Percentiles rank a stretch among this genome's conserved stretches.
phyloP scores from a whole-genome alignment of 2,113 vertebrate genomes.

The Nycticryphes semicollaris region DNA sequence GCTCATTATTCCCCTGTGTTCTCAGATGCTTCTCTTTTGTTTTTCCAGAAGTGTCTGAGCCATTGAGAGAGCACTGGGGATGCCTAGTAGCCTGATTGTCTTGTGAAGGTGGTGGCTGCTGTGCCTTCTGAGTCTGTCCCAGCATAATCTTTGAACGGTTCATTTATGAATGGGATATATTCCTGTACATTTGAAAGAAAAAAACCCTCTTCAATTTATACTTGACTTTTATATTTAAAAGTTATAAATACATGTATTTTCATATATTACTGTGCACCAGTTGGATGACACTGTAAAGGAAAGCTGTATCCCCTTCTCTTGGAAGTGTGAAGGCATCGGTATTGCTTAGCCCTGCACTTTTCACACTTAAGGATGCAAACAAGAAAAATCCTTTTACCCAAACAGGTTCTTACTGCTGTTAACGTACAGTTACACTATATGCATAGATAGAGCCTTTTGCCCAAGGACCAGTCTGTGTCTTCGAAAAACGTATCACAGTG shows the following conservation, averaged over 20 bases:
- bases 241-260: background rate
- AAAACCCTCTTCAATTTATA: background rate
- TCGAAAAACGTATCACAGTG: background rate
- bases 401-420: background rate
- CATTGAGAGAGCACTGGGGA: background rate
- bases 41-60: background rate
- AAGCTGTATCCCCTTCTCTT: background rate
- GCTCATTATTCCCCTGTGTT: background rate
- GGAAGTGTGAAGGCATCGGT: background rate
- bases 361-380: background rate
- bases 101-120: background rate
- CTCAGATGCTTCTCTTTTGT: slow-evolving; percentile 9
- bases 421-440: background rate
- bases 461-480: background rate
- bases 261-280: background rate
- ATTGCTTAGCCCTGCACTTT: background rate
- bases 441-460: background rate
- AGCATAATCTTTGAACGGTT: background rate
- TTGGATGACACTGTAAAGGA: background rate
- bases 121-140: background rate
- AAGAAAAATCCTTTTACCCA: background rate
- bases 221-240: background rate
- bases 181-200: background rate
- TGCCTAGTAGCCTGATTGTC: background rate
- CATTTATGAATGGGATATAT: background rate